These are phyloP conservation scores for Limulus polyphemus DNA, from an alignment of 2,888 invertebrate genomes.

Conservation along the genomic window DNA sequence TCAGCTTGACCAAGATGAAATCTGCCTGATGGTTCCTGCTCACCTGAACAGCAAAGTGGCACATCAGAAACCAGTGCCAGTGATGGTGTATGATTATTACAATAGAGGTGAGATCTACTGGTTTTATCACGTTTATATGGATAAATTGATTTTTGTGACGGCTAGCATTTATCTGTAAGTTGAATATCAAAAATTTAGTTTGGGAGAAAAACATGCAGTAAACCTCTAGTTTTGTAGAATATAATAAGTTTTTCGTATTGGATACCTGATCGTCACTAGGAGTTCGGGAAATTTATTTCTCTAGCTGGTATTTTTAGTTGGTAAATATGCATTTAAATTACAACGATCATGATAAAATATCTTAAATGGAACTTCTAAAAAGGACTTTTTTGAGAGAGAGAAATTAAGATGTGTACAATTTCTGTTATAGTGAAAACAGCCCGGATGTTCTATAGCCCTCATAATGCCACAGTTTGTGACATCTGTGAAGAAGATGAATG, in stretches of 20 bases:
- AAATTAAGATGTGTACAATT: background rate
- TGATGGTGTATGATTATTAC: slow-evolving; percentile 28
- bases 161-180: background rate
- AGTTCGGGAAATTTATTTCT: too few species aligned
- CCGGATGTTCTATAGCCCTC: slow-evolving; percentile 26
- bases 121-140: too few species aligned
- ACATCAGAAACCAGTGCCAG: slow-evolving; percentile 27
- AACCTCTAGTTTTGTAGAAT: too few species aligned
- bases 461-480: slow-evolving; percentile 17
- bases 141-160: too few species aligned
- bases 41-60: slow-evolving; percentile 27
- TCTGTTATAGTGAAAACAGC: slow-evolving; percentile 19
- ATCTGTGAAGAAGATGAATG: slow-evolving; percentile 22
- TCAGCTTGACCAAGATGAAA: slow-evolving; percentile 22
- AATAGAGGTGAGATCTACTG: slow-evolving; percentile 14
- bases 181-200: background rate
- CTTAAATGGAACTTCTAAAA: too few species aligned
- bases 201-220: background rate
- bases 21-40: slow-evolving; percentile 27
- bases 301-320: too few species aligned
- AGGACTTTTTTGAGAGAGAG: too few species aligned
- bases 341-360: too few species aligned
- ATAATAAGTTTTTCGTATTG: too few species aligned
- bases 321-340: too few species aligned
- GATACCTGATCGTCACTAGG: too few species aligned